Evolutionary conservation across 1,140 invertebrate species (phyloP), one percentile per base, ranked within the genome.

Genomic region (Antheraea mylitta): DNA sequence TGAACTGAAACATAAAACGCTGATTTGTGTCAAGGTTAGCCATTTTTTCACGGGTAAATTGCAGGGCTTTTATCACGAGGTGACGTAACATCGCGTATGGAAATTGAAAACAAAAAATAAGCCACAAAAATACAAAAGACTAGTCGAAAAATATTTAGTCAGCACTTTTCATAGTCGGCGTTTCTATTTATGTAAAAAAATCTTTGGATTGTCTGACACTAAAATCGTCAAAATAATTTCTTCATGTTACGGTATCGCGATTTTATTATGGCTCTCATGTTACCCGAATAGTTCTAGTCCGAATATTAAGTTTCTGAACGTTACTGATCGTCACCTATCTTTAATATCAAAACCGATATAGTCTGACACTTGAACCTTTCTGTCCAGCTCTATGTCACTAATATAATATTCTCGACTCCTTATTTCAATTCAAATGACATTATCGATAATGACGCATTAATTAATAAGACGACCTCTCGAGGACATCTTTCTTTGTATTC

Each of bases 21-120:
- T 73, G 79, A 77, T 77, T 77, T 79, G 77, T 72, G 75, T 66
- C 69, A 75, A 72, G 67, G 72, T 80, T 80, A 76, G 72, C 80
- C 78, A 80, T 60, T 61, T 69, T 69, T 73, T 74, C 68, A 72
- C 61, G 70, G 67, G 13, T 42, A 37, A 69, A 58, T 53, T 18
- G 22, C 8, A 59, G 53, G 37, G 22, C 59, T 30, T 64, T 37
- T 19, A 68, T 66, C 45, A 53, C 11, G 5, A 53, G 45, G 16
- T 53, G 45, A 53, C 45, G 18, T 61, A 30, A 61, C 18, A 22
- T 13, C 7, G 60, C 36, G 13, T 8, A 18, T 61, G 18, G 59
- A 22, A 19, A 61, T 16, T 3, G 36, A 22, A 61, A 61, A 61
- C 13, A 61, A 19, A 22, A 22, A 42, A 42, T 10, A 10, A 42